Evolutionary conservation across 2,113 vertebrate genomes (phyloP).

Genomic region (Felis chaus): DNA sequence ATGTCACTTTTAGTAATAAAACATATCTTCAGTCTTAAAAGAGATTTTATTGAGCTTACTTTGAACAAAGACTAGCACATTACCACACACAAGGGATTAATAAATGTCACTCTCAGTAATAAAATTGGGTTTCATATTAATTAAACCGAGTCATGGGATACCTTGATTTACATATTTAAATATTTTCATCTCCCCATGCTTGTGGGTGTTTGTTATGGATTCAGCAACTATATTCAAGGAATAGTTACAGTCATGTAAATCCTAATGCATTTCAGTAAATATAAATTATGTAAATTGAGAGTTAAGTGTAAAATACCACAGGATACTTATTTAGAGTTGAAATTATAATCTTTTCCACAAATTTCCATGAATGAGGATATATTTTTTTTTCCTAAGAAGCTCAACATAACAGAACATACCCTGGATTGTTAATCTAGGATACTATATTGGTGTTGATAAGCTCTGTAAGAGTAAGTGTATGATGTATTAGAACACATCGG

Average conservation of each 20-base stretch:
- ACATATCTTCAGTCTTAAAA: not conserved
- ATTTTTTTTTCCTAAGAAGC: not conserved
- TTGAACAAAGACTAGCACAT: not conserved
- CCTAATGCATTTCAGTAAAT: not conserved
- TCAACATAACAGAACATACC: not conserved
- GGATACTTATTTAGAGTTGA: not conserved
- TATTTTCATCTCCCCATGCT: not conserved
- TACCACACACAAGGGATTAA: not conserved
- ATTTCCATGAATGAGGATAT: not conserved
- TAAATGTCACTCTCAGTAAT: conserved; percentile 12
- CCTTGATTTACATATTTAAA: not conserved
- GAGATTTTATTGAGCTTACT: not conserved
- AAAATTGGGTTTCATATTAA: conserved; percentile 28
- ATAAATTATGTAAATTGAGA: not conserved
- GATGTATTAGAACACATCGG: not conserved
- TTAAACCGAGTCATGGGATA: not conserved
- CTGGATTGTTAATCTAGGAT: not conserved
- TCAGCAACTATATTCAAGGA: not conserved
- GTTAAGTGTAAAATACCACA: not conserved
- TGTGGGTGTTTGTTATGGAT: not conserved
- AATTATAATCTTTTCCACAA: not conserved
- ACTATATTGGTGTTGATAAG: not conserved
- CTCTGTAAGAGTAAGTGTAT: not conserved
- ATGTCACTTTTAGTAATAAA: not conserved
- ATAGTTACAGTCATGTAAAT: not conserved